Base-by-base conservation (phyloP, 2,888 invertebrate genomes). In the Agrotis clavis region DNA sequence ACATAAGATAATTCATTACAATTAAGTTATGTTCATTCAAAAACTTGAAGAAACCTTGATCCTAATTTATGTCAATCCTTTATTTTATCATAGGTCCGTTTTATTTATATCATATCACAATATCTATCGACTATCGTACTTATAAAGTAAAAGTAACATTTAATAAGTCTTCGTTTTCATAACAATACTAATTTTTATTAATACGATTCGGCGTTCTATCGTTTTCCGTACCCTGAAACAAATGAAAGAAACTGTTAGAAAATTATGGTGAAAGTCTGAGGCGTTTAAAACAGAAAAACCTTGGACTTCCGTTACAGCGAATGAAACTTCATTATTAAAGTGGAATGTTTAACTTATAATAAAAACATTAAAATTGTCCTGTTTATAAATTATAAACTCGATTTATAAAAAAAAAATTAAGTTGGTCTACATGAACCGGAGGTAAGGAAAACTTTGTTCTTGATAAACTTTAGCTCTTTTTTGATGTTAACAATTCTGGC, bases 191-290 rank as follows among this genome's bases (percentile, higher is more conserved):
- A 61, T 56, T 60, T 53, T 25, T 65, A 76, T 78, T 78, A 81
- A 67, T 72, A 73, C 57, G 73, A 67, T 73, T 72, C 82, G 78
- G 63, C 68, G 41, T 63, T 77, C 89, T 87, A 92, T 89, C 91
- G 88, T 86, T 89, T 90, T 76, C 94, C 94, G 77, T 93, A 93
- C 88, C 93, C 94, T 94, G 93, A 75, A 94, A 94, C 86, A 90
- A 80, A 92, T 79, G 71, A 67, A 84, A 75, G 41, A 74, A 3
- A 66, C n/a, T 18, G 6, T 72, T 54, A 76, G 50, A 56, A 30
- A 53, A 47, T 7, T n/a, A 51, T 4, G 11, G 11, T 41, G 41
- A 9, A 41, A 0, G 30, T 4, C 30, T 30, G 30, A 4, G 35
- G 35, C 35, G 35, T 35, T 35, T 7, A 1, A 35, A 35, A 35